Percentiles rank a stretch among this genome's conserved stretches.
Conservation (phyloP, 2,113 vertebrate species). For the Boleophthalmus pectinirostris region DNA sequence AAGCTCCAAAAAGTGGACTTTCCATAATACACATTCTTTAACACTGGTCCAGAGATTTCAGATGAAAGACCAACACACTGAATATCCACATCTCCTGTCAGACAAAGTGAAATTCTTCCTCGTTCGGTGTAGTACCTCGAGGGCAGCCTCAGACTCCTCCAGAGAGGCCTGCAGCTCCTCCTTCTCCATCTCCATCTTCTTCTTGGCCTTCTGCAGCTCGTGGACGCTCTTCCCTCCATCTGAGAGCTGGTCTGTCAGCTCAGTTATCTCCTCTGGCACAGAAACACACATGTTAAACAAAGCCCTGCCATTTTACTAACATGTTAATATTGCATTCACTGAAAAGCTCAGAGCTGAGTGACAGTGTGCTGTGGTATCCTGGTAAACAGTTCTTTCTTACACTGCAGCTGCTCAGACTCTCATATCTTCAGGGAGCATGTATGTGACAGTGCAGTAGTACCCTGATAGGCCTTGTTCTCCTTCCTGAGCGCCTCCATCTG, state of each 20-base stretch:
- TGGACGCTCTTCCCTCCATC: constrained; percentile 81
- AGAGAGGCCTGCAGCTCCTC: constrained; percentile 81
- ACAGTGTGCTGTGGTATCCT: too few species aligned
- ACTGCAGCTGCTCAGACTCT: too few species aligned
- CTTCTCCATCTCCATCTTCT: constrained; percentile 83
- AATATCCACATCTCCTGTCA: too few species aligned
- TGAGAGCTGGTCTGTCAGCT: constrained; percentile 80
- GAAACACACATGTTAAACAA: background rate
- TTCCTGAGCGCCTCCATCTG: constrained; percentile 73
- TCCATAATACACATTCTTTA: too few species aligned
- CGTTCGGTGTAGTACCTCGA: constrained; percentile 68
- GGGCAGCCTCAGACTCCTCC: constrained; percentile 79
- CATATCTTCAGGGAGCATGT: background rate
- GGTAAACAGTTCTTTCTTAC: too few species aligned
- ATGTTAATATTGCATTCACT: too few species aligned
- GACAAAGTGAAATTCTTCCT: background rate
- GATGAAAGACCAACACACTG: too few species aligned
- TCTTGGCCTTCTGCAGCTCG: constrained; percentile 82
- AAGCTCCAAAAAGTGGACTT: too few species aligned
- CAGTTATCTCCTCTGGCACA: constrained; percentile 74
- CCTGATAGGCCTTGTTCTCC: constrained; percentile 80
- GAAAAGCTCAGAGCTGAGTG: background rate
- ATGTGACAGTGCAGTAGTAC: constrained; percentile 43
- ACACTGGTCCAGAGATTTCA: too few species aligned
- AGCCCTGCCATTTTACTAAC: background rate